A percentile compares a stretch with the other conserved stretches of the same genome.
Conservation (phyloP, 2,888 invertebrate genomes). For the Andrena haemorrhoa region DNA sequence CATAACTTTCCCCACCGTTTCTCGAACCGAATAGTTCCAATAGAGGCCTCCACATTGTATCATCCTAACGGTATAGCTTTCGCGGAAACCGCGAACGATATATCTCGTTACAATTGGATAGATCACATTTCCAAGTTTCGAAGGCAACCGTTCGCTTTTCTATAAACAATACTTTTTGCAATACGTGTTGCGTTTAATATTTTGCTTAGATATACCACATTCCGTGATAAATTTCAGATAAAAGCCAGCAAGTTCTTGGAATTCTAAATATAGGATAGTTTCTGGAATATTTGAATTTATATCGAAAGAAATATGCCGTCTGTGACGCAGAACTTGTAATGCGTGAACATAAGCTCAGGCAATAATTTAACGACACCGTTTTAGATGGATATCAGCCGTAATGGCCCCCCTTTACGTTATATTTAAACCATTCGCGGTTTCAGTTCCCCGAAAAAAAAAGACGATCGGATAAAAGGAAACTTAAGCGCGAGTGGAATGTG, state of each 20-base stretch:
- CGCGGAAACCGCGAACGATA: neutral
- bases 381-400: constrained; percentile 36
- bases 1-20: neutral
- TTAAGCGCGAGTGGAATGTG: constrained; percentile 17
- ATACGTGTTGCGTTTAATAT: neutral
- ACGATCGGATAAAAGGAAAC: constrained; percentile 34
- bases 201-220: neutral
- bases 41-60: neutral
- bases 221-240: neutral
- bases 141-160: too few relatives aligned
- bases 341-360: constrained; percentile 23
- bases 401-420: constrained; percentile 15
- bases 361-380: constrained; percentile 20
- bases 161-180: neutral
- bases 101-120: constrained; percentile 1
- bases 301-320: neutral
- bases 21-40: neutral
- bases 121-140: neutral
- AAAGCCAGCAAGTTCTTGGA: neutral
- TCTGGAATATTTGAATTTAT: neutral
- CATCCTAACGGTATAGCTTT: neutral
- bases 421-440: neutral
- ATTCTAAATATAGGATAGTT: constrained; percentile 3
- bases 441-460: neutral
- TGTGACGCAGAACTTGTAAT: constrained; percentile 27